Evolutionary conservation across 2,888 invertebrate genomes (phyloP).

Genomic region (Corbicula japonica): DNA sequence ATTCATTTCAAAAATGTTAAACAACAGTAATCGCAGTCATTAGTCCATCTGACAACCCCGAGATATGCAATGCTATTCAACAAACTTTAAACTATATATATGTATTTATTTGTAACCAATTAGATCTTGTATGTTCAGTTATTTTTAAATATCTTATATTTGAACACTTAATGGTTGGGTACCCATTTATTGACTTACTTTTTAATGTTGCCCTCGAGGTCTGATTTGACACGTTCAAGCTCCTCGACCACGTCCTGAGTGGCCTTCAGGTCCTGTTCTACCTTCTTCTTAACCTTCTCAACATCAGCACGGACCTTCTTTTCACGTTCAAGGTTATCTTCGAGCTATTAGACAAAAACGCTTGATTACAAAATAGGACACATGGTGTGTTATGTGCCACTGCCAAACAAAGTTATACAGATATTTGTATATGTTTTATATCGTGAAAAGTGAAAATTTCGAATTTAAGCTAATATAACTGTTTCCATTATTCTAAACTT

Average conservation of each 20-base stretch:
- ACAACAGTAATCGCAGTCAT: too few relatives aligned
- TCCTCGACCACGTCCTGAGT: conserved; percentile 86
- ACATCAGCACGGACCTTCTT: conserved; percentile 99
- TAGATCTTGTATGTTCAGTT: background rate
- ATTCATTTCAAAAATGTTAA: background rate
- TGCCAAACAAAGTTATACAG: background rate
- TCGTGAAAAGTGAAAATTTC: background rate
- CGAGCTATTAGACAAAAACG: conserved; percentile 89
- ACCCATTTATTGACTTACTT: too few relatives aligned
- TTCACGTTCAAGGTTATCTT: conserved; percentile 99
- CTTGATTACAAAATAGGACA: background rate
- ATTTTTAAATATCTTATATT: too few relatives aligned
- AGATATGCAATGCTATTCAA: too few relatives aligned
- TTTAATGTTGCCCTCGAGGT: conserved; percentile 81
- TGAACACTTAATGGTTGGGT: too few relatives aligned
- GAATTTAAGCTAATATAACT: background rate
- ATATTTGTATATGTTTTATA: background rate
- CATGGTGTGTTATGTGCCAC: background rate
- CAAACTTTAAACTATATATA: too few relatives aligned
- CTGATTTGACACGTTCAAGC: conserved; percentile 84
- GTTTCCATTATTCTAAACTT: too few relatives aligned
- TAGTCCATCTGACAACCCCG: too few relatives aligned
- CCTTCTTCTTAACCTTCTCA: conserved; percentile 99
- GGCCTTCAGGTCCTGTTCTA: conserved; percentile 98
- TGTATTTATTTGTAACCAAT: too few relatives aligned